These are phyloP conservation scores for Drosophila repleta DNA, from an alignment of 1,140 invertebrate genomes.

Conservation along the genomic window DNA sequence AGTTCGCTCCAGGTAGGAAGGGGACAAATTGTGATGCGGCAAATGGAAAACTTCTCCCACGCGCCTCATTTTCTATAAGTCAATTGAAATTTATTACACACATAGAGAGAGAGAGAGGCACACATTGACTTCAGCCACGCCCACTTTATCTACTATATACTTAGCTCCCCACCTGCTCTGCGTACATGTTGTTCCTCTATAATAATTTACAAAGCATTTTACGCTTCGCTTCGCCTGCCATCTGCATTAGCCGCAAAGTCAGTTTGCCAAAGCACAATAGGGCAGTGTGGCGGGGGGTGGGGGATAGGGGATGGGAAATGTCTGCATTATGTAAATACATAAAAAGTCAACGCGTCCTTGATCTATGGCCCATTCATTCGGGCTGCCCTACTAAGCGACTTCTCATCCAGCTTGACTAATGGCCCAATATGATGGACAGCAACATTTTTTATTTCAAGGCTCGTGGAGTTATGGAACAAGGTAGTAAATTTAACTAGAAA, in stretches of 20 bases:
- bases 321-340: constrained; percentile 57
- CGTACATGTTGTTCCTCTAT: constrained; percentile 38
- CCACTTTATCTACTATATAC: constrained; percentile 12
- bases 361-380: constrained; percentile 38
- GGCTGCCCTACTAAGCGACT: background rate
- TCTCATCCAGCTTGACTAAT: constrained; percentile 18
- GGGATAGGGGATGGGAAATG: constrained; percentile 26
- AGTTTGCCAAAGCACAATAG: constrained; percentile 30
- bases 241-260: constrained; percentile 76
- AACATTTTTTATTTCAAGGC: background rate
- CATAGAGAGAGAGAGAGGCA: constrained; percentile 30
- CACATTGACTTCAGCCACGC: constrained; percentile 4
- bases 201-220: constrained; percentile 79
- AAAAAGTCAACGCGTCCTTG: constrained; percentile 27
- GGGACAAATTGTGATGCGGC: constrained; percentile 1
- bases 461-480: no score
- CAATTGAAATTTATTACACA: constrained; percentile 73
- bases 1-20: no score
- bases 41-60: constrained; percentile 32
- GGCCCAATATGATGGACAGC: constrained; percentile 32
- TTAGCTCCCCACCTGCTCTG: background rate
- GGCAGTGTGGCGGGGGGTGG: background rate
- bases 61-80: constrained; percentile 52
- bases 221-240: constrained; percentile 74
- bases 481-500: no score